Evolutionary conservation across 2,797 vertebrate species (phyloP), one percentile per base, ranked within the genome.

Genomic region (Pangasius djambal): DNA sequence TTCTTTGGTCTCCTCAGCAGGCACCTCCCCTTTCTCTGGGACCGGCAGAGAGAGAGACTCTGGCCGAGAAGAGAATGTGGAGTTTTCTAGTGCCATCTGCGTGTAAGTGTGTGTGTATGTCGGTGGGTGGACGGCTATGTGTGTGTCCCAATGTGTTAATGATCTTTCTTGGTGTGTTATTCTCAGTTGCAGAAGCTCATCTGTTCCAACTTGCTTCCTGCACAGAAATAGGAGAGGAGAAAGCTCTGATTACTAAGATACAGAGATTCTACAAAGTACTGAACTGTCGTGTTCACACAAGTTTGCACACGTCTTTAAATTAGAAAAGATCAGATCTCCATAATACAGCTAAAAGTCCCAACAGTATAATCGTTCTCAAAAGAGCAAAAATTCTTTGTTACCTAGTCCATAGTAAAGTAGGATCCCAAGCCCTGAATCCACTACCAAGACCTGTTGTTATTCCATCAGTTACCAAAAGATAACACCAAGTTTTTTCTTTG

Each of bases 11-110:
- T 94, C 94, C 83, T 96, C 93, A 40, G 91, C 94, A 25, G 93
- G 93, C 63, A 90, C 94, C 65, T 95, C 95, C 82, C 88, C 92
- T 89, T 95, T 96, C 75, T 95, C 95, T 72, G 96, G 94, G 91
- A 96, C 95, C 0, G 96, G 96, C 74, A 96, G 93, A 0, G 96
- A 94, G 9, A 96, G 95, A 70, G 96, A 94, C 90, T 97, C 97
- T 0, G 96, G 95, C n/a, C 95, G 94, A 4, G 95, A 92, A 0
- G 96, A 94, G 88, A 97, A 96, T 79, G 95, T 93, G 0, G 96
- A 95, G 92, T 97, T 96, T 93, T 98, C 97, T 91, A 97, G 95
- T 1, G 97, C 97, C 98, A 99, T 98, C 72, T 78, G 69, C 67
- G 28, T 74, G 28, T 69, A 22, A 83, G 48, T 67, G 8, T 28